Evolutionary conservation across 2,888 invertebrate genomes (phyloP), one percentile per base, ranked within the genome.

Genomic region (Zhengitettix transpicula): DNA sequence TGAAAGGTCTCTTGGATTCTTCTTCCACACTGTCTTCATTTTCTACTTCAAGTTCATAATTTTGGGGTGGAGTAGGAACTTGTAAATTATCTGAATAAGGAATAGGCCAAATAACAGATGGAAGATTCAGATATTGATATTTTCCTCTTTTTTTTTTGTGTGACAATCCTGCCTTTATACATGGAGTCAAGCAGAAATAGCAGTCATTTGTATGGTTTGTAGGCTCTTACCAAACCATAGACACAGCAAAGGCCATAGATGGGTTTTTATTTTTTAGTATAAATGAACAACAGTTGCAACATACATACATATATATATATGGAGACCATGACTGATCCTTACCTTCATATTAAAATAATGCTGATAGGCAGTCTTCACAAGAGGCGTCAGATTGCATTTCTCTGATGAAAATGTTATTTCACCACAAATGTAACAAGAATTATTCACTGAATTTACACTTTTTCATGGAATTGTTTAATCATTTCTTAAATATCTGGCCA

Each of bases 11-110:
- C n/a, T 56, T 41, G 16, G 42, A 9, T 56, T 56, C 42, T 56
- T 40, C 8, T 56, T 42, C 56, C 56, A 56, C 56, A 56, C 56
- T 56, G 44, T 56, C 56, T 56, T 56, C 42, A 41, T 42, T 56
- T 42, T 42, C n/a, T 42, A 56, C 42, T 56, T 56, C 42, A 56
- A 10, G 15, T 15, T 47, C 47, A 47, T 12, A 47, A 47, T 47
- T 47, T 47, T 47, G 47, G 8, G 2, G 28, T 28, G 28, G 28
- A 28, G 28, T 28, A 28, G 47, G 14, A 47, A 47, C 47, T n/a
- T 1, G 53, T 53, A 53, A 53, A 12, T 8, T 47, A 47, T 14
- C 47, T 47, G 47, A 2, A 47, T 14, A 8, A 5, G n/a, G 9
- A 47, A 54, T 54, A 40, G 16, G 3, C 16, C 54, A 28, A 54